Evolutionary conservation across 1,140 invertebrate species (phyloP).

Genomic region (Chironomus striatipennis): DNA sequence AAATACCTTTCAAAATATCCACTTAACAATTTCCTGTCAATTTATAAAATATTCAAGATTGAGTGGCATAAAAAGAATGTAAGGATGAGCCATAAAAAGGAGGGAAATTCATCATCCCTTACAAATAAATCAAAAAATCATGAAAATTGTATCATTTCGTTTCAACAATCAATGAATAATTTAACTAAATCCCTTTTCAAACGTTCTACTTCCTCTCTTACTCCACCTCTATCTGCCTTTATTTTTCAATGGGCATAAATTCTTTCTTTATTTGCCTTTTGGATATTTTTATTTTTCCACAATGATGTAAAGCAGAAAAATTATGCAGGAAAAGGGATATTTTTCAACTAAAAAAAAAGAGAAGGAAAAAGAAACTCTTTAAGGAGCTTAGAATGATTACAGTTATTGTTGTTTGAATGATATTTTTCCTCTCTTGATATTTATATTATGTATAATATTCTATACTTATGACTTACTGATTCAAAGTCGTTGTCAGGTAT

Average conservation of each 20-base stretch:
- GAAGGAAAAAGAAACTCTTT: background rate
- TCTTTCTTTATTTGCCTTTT: background rate
- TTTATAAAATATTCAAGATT: too few relatives aligned
- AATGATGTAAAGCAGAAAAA: background rate
- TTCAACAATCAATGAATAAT: constrained; percentile 5
- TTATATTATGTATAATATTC: too few relatives aligned
- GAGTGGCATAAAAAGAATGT: background rate
- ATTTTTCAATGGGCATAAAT: background rate
- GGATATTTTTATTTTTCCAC: background rate
- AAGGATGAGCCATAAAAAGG: background rate
- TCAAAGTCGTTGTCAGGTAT: too few relatives aligned
- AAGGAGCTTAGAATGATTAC: constrained; percentile 8
- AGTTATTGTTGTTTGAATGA: background rate
- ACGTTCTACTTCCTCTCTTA: too few relatives aligned
- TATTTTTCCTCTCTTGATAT: background rate
- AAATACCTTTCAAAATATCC: too few relatives aligned
- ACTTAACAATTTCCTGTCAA: too few relatives aligned
- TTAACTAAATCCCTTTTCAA: background rate
- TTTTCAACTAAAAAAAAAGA: background rate
- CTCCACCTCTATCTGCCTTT: too few relatives aligned
- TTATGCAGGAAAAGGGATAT: constrained; percentile 6
- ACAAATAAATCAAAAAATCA: background rate
- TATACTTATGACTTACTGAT: too few relatives aligned
- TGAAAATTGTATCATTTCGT: constrained; percentile 3
- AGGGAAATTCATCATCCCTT: background rate